Base-by-base conservation (phyloP, 2,113 vertebrate genomes). In the Cromileptes altivelis region DNA sequence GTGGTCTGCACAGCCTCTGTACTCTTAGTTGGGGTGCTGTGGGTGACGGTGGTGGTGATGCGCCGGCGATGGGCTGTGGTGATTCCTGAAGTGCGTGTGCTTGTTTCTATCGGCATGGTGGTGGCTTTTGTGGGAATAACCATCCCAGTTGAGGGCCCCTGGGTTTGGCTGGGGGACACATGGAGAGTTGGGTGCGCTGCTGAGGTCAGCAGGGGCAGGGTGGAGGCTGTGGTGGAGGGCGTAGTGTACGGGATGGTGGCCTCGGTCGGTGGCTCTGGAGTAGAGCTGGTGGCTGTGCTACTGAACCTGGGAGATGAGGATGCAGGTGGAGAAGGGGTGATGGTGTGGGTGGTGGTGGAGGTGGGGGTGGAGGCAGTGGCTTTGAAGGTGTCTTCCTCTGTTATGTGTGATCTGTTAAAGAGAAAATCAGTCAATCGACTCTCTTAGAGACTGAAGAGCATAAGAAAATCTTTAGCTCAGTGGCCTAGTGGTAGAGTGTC, bases 61-160 rank as follows among this genome's bases (percentile, higher is more conserved):
- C 58, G 75, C 18, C 55, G 40, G 21, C 58, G 69, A 1, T 65
- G 71, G n/a, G 82, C 45, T 1, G 89, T 91, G 53, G 90, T 89
- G 57, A 65, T 64, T n/a, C 68, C 85, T 17, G 61, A 73, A 19
- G 90, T 67, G 73, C 73, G 75, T 0, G 92, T 85, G 83, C 88
- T 95, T 2, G 92, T 92, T 65, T 94, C 91, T 8, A 64, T 70
- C 81, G 63, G 88, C 50, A 79, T 37, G 21, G 90, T 91, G 84
- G 90, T 82, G 45, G 64, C 10, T 1, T 86, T 53, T 6, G 92
- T 90, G 13, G 92, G 82, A 37, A 23, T 12, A 7, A 30, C 72
- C 15, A 2, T 30, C 15, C 49, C n/a, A 1, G 87, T 84, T 0
- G 82, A 76, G 30, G 91, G 82, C 14, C 83, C 77, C 73, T 74